Percentiles rank a stretch among this genome's conserved stretches.
Conservation (phyloP, 2,113 vertebrate species). For the Lagopus leucura region DNA sequence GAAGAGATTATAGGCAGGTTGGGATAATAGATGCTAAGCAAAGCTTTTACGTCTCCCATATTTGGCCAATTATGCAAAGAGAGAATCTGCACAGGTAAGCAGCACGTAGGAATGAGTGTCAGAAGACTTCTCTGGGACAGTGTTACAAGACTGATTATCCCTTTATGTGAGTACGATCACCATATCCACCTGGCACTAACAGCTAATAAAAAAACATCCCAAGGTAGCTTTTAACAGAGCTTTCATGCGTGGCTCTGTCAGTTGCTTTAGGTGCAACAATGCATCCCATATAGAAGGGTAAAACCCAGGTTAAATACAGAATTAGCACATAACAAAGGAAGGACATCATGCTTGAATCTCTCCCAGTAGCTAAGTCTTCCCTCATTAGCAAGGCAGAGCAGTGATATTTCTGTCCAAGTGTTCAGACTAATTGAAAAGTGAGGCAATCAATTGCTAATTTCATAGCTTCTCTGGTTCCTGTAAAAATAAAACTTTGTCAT, state of each 20-base stretch:
- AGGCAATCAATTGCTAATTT: conserved; percentile 15
- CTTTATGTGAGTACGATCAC: not conserved
- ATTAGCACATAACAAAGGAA: not conserved
- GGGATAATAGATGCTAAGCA: not conserved
- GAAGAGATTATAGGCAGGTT: not conserved
- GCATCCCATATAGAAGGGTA: not conserved
- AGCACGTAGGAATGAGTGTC: not conserved
- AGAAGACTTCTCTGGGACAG: not conserved
- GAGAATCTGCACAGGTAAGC: not conserved
- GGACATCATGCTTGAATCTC: not conserved
- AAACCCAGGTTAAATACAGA: not conserved
- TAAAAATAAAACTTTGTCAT: not conserved
- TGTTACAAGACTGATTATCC: not conserved
- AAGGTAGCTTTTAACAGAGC: not conserved
- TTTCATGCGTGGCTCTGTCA: not conserved
- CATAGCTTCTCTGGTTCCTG: not conserved
- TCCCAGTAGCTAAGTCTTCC: not conserved
- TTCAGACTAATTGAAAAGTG: conserved; percentile 7
- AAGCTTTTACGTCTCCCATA: not conserved
- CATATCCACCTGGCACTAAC: not conserved
- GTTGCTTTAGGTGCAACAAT: not conserved
- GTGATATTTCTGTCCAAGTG: not conserved
- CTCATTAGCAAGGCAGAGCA: not conserved
- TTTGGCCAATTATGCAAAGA: not conserved
- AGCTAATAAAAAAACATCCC: not conserved